Evolutionary conservation across 23 tunicate species (phyloP).

Genomic region (Ascidia mentula): DNA sequence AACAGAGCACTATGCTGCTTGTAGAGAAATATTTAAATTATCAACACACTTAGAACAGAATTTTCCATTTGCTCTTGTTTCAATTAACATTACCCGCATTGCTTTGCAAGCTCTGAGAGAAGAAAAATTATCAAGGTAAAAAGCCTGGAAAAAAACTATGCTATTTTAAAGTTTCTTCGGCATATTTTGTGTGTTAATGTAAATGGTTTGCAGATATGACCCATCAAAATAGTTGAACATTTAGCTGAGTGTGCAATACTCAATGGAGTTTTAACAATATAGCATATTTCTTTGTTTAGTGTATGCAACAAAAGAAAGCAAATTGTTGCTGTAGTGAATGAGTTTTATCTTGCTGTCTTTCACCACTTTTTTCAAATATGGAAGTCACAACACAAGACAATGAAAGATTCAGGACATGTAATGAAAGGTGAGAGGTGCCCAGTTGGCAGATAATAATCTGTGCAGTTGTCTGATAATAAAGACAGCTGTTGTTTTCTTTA

Average conservation of each 20-base stretch:
- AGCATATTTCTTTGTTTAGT: constrained; percentile 2
- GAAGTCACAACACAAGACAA: constrained; percentile 81
- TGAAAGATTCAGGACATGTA: constrained; percentile 77
- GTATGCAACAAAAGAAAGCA: constrained; percentile 69
- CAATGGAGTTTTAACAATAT: no score
- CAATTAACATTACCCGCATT: constrained; percentile 76
- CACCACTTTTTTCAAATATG: constrained; percentile 57
- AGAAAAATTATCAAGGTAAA: constrained; percentile 52
- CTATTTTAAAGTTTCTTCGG: no score
- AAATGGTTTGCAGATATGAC: no score
- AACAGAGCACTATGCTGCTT: constrained; percentile 11
- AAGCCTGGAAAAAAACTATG: no score
- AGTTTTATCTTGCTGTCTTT: constrained; percentile 67
- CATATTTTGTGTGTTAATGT: no score
- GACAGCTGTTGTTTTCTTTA: no score
- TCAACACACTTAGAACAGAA: constrained; percentile 62
- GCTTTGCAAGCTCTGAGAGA: constrained; percentile 61
- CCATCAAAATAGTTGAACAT: no score
- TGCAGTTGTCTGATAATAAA: no score
- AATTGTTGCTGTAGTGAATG: constrained; percentile 63
- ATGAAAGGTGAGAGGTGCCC: constrained; percentile 59
- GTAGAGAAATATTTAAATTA: constrained; percentile 50
- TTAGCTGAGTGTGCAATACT: no score
- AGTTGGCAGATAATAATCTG: no score
- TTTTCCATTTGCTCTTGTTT: constrained; percentile 75